Percentiles rank a stretch among this genome's conserved stretches.
These are phyloP conservation scores for Tachina lurida DNA, from an alignment of 2,888 invertebrate species.

Conservation along the genomic window DNA sequence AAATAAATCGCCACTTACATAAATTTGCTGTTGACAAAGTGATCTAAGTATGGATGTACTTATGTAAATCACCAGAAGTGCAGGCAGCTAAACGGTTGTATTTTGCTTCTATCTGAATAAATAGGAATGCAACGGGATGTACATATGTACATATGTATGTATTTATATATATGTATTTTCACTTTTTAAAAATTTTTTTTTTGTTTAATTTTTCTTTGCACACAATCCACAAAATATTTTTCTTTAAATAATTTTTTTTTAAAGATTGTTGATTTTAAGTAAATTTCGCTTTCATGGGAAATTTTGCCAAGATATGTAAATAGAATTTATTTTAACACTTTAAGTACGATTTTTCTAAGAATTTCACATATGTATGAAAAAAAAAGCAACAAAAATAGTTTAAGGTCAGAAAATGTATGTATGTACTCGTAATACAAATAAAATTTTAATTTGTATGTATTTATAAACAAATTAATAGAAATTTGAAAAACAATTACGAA, in stretches of 20 bases:
- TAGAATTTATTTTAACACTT: conserved; percentile 3
- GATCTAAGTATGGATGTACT: no score
- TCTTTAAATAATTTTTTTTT: conserved; percentile 30
- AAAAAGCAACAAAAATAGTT: conserved; percentile 59
- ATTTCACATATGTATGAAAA: background rate
- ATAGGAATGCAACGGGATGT: background rate
- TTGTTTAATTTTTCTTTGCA: conserved; percentile 4
- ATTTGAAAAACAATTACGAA: conserved; percentile 50
- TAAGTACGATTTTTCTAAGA: background rate
- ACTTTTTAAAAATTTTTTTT: background rate
- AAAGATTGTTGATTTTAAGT: conserved; percentile 45
- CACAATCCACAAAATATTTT: conserved; percentile 21
- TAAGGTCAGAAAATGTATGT: conserved; percentile 65
- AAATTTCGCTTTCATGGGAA: conserved; percentile 44
- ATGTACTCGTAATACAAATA: conserved; percentile 30
- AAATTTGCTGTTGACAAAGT: conserved; percentile 32
- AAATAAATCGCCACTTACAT: conserved; percentile 43
- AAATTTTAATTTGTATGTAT: background rate
- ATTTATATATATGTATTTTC: no score
- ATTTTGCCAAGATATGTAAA: conserved; percentile 40
- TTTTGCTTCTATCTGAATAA: background rate
- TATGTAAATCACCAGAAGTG: conserved; percentile 17
- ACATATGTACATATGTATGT: no score
- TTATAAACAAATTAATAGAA: conserved; percentile 40
- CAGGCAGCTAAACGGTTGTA: conserved; percentile 23